Evolutionary conservation across 1,140 invertebrate species (phyloP), one percentile per base, ranked within the genome.

Genomic region (Aphaenogaster floridana): DNA sequence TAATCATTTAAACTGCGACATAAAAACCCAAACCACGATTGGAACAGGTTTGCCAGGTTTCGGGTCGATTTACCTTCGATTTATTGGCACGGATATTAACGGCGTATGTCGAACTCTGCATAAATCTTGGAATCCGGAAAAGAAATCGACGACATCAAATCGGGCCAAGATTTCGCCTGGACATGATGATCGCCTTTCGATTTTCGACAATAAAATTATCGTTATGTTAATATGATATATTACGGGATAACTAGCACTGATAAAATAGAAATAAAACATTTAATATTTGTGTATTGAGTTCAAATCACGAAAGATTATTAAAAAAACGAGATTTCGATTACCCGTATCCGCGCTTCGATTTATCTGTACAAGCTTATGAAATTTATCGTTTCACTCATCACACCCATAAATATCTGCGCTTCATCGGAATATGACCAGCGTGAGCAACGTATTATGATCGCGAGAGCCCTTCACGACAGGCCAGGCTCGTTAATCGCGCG

Each of bases 91-190:
- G 34, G 50, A 48, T 54, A 78, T 64, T 86, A 66, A 90, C 50
- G 61, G 64, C 71, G 88, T 21, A 48, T 64, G 3, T 39, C 13
- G 52, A 34, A 66, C 42, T 80, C n/a, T 7, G 42, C 83, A 64
- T 89, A 71, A 89, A 89, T 90, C 84, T 45, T 39, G 15, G 68
- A 90, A 87, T 79, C 21, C 74, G 79, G 34, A 72, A 76, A 74
- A 52, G 45, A 77, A 77, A 77, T 78, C 88, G 88, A 74, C 36
- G 57, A 39, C 45, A 48, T 50, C 34, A 66, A 39, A 63, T 39
- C 48, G 48, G 6, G 21, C 48, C 63, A 15, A 72, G 83, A 90
- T 90, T 86, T 90, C 83, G 72, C 81, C 45, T 84, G 63, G 80
- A 21, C 64, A 42, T 21, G 54, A 63, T n/a, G 45, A 54, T 36